A percentile compares a stretch with the other conserved stretches of the same genome.
Evolutionary conservation across 2,797 vertebrate species (phyloP).

Genomic region (Typhlichthys eigenmanni): DNA sequence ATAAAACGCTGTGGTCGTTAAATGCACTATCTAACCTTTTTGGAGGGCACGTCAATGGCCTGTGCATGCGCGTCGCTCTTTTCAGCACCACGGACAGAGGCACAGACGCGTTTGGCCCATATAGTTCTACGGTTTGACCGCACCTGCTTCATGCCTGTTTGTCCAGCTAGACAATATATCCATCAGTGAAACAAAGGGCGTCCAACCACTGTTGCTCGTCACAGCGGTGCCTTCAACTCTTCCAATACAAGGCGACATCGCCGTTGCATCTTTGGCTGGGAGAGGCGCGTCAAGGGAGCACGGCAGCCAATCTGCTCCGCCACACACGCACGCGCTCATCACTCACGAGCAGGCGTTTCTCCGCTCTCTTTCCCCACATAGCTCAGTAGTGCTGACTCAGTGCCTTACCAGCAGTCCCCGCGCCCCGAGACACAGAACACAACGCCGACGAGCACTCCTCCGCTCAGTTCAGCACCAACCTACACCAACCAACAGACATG

Average conservation of each 20-base stretch:
- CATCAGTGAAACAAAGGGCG: slow-evolving; percentile 45
- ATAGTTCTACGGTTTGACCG: too few species aligned
- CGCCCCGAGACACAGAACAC: slow-evolving; percentile 65
- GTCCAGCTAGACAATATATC: too few species aligned
- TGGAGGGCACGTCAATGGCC: background rate
- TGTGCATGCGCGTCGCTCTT: background rate
- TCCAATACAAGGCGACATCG: slow-evolving; percentile 31
- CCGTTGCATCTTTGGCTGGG: slow-evolving; percentile 36
- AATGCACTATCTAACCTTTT: background rate
- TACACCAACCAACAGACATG: slow-evolving; percentile 61
- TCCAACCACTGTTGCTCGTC: slow-evolving; percentile 38
- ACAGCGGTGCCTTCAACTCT: slow-evolving; percentile 34
- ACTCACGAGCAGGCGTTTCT: slow-evolving; percentile 63
- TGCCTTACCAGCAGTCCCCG: slow-evolving; percentile 78
- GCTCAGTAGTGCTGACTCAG: slow-evolving; percentile 80
- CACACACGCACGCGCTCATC: slow-evolving; percentile 49
- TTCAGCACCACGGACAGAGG: slow-evolving; percentile 27
- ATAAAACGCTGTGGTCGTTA: background rate
- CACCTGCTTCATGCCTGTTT: slow-evolving; percentile 4
- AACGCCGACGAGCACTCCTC: slow-evolving; percentile 59
- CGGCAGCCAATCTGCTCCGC: slow-evolving; percentile 49
- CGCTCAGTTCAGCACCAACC: slow-evolving; percentile 41
- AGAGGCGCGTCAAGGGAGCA: slow-evolving; percentile 51
- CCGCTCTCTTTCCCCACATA: slow-evolving; percentile 31
- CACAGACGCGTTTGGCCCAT: background rate